Evolutionary conservation across 2,113 vertebrate genomes (phyloP).

Genomic region (Dendrocopos noguchii): DNA sequence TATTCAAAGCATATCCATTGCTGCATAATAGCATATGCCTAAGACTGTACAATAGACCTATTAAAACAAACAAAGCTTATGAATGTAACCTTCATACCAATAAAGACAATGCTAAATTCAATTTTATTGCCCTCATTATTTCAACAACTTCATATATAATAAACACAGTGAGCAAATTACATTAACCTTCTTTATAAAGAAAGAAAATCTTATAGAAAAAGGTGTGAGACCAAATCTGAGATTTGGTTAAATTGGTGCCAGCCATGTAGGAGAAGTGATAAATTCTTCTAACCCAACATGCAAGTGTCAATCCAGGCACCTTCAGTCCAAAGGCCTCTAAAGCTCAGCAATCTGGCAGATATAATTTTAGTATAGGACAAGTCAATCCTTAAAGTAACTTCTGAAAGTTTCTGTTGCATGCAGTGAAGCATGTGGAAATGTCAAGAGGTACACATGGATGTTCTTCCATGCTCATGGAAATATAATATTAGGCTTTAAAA

Average conservation of each 20-base stretch:
- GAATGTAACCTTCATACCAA: conserved; percentile 79
- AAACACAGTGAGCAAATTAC: conserved; percentile 61
- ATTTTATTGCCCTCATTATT: conserved; percentile 76
- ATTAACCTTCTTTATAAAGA: conserved; percentile 50
- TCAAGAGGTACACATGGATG: rapidly evolving
- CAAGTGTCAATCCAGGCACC: neutral
- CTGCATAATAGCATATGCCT: conserved; percentile 85
- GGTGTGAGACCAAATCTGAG: neutral
- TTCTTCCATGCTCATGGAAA: neutral
- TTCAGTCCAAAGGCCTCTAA: neutral
- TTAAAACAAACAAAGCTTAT: conserved; percentile 82
- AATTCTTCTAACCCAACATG: neutral
- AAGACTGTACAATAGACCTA: conserved; percentile 85
- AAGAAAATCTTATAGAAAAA: conserved; percentile 15
- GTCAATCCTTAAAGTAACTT: conserved; percentile 47
- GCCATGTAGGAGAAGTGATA: neutral
- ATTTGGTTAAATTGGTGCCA: neutral
- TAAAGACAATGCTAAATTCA: conserved; percentile 76
- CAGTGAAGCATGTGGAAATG: neutral
- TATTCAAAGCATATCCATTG: conserved; percentile 84
- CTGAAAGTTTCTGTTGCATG: neutral
- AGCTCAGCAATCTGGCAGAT: neutral
- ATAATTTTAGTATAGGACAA: conserved; percentile 10
- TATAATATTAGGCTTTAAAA: neutral
- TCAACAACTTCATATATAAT: conserved; percentile 73